A percentile compares a stretch with the other conserved stretches of the same genome.
Evolutionary conservation across 2,113 vertebrate species (phyloP).

Genomic region (Nothobranchius kuhntae): DNA sequence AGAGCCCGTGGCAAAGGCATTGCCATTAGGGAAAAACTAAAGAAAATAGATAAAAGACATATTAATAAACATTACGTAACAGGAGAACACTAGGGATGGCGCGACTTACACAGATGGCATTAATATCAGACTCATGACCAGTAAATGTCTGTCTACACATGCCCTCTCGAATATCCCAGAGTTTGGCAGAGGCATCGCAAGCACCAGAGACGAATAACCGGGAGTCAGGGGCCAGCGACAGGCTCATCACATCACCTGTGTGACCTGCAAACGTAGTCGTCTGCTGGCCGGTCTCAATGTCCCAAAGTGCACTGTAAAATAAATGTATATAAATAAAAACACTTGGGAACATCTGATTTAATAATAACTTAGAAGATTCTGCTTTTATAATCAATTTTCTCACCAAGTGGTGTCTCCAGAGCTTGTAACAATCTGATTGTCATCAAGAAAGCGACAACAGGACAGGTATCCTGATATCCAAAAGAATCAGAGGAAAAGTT

Average conservation of each 20-base stretch:
- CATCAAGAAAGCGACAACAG: constrained; percentile 98
- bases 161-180: constrained; percentile 98
- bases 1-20: constrained; percentile 97
- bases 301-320: constrained; percentile 91
- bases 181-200: constrained; percentile 97
- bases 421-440: constrained; percentile 99
- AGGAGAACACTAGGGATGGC: background rate
- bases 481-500: constrained; percentile 19
- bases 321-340: background rate
- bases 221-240: constrained; percentile 93
- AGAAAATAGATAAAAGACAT: background rate
- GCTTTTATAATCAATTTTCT: constrained; percentile 47
- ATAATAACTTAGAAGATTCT: no score
- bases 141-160: constrained; percentile 99
- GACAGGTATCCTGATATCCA: constrained; percentile 90
- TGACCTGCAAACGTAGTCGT: constrained; percentile 98
- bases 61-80: background rate
- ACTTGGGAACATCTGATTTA: background rate
- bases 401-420: constrained; percentile 99
- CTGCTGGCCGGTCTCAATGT: constrained; percentile 99
- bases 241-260: constrained; percentile 98
- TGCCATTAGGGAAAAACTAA: constrained; percentile 98
- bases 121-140: constrained; percentile 98
- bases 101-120: constrained; percentile 94
- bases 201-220: constrained; percentile 98